Evolutionary conservation across 2,888 invertebrate species (phyloP).

Genomic region (Pseudoips prasinana): DNA sequence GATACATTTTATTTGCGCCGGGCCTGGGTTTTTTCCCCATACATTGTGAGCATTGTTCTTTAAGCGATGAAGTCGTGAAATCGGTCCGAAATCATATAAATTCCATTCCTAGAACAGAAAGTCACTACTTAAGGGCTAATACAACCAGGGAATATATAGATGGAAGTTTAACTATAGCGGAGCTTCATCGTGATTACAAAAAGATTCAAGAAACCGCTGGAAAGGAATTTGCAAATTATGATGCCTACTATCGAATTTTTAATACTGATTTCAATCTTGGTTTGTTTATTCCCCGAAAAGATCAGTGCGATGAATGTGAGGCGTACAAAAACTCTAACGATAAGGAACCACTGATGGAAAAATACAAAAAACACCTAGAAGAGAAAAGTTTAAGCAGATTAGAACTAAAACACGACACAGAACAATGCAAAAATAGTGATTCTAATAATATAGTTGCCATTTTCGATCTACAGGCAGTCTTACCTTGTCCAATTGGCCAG

Average conservation of each 20-base stretch:
- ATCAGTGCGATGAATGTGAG: conserved; percentile 27
- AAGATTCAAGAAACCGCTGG: conserved; percentile 8
- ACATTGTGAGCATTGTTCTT: no score
- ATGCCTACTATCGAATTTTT: conserved; percentile 22
- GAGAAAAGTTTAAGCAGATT: conserved; percentile 16
- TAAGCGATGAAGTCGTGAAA: conserved; percentile 21
- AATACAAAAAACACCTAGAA: conserved; percentile 19
- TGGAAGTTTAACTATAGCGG: conserved; percentile 27
- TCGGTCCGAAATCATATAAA: conserved; percentile 26
- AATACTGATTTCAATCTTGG: conserved; percentile 20
- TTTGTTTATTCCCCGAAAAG: conserved; percentile 26
- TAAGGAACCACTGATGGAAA: conserved; percentile 17
- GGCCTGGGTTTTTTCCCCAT: no score
- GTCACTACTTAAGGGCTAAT: conserved; percentile 28
- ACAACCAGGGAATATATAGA: conserved; percentile 28
- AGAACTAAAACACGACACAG: conserved; percentile 13
- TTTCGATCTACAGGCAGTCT: conserved; percentile 17
- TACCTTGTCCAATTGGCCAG: conserved; percentile 14
- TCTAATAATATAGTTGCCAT: conserved; percentile 11
- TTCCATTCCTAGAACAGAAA: conserved; percentile 27
- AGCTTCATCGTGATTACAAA: conserved; percentile 26
- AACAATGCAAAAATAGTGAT: conserved; percentile 8
- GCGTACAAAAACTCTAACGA: conserved; percentile 26
- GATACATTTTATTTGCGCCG: no score
- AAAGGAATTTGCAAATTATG: conserved; percentile 20